phyloP scores from a whole-genome alignment of 2,888 invertebrate species.

The Carcina quercana region DNA sequence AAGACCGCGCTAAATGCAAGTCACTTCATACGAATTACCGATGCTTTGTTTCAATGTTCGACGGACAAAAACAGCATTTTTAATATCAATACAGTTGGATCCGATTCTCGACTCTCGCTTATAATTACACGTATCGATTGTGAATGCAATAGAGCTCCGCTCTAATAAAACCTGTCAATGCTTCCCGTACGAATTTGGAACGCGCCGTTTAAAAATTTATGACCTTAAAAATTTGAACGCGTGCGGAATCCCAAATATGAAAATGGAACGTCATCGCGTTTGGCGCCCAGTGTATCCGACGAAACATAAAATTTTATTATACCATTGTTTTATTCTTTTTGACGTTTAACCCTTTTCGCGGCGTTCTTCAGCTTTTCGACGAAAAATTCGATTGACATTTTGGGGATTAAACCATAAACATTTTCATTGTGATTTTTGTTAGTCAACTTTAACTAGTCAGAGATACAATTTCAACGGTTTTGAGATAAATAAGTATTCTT shows the following conservation, averaged over 20 bases:
- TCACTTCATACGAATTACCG: constrained; percentile 70
- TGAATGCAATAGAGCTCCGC: constrained; percentile 35
- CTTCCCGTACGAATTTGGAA: constrained; percentile 18
- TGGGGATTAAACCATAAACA: too few relatives aligned
- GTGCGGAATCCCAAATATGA: constrained; percentile 20
- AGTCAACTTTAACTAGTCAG: too few relatives aligned
- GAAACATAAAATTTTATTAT: constrained; percentile 13
- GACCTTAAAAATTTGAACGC: constrained; percentile 15
- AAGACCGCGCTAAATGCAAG: constrained; percentile 50
- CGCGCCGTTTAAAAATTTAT: constrained; percentile 22
- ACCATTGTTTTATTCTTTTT: constrained; percentile 11
- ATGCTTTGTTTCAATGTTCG: constrained; percentile 60
- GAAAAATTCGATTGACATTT: too few relatives aligned
- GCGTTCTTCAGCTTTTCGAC: too few relatives aligned
- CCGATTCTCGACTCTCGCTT: constrained; percentile 38
- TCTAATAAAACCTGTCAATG: constrained; percentile 52
- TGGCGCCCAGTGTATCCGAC: constrained; percentile 10
- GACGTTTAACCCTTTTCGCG: constrained; percentile 1
- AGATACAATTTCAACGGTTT: too few relatives aligned
- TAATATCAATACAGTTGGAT: constrained; percentile 48
- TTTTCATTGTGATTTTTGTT: too few relatives aligned
- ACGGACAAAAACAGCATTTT: constrained; percentile 57
- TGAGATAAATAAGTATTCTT: too few relatives aligned
- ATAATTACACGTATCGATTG: constrained; percentile 48
- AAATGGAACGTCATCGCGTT: constrained; percentile 12